Percentiles rank a stretch among this genome's conserved stretches.
These are phyloP conservation scores for Picus viridis DNA, from an alignment of 2,797 vertebrate genomes.

Conservation along the genomic window DNA sequence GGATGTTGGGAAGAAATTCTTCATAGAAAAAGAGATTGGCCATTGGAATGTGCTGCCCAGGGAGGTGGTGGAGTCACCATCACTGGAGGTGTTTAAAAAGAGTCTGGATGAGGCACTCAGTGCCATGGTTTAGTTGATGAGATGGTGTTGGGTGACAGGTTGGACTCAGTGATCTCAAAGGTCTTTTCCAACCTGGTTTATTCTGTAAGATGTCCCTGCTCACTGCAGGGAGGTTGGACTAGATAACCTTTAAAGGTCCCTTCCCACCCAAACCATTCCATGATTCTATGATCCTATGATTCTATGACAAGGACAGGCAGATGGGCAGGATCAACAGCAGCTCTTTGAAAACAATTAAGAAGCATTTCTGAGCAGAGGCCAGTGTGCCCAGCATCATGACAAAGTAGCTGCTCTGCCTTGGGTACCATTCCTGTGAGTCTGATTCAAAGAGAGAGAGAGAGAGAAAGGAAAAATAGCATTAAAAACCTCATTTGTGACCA, in stretches of 20 bases:
- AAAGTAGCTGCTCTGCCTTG: background rate
- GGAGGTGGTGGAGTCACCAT: too few species aligned
- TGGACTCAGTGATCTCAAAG: too few species aligned
- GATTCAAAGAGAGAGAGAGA: background rate
- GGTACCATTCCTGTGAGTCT: background rate
- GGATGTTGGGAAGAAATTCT: too few species aligned
- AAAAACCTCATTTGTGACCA: background rate
- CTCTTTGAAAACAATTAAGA: conserved; percentile 17
- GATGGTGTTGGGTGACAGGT: too few species aligned
- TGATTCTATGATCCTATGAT: background rate
- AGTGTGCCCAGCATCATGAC: background rate
- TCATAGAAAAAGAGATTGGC: too few species aligned
- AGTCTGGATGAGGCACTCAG: too few species aligned
- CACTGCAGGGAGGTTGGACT: background rate
- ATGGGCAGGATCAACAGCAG: background rate
- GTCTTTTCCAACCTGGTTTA: too few species aligned
- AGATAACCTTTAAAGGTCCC: background rate
- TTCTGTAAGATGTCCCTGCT: background rate
- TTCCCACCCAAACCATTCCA: background rate
- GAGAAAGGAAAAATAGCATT: too few species aligned
- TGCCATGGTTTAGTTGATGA: too few species aligned
- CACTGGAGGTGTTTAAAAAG: too few species aligned
- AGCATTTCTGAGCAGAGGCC: background rate
- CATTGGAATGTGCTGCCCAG: too few species aligned
- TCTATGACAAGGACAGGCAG: background rate